phyloP scores from a whole-genome alignment of 2,113 vertebrate species.

The Zosterops japonicus region DNA sequence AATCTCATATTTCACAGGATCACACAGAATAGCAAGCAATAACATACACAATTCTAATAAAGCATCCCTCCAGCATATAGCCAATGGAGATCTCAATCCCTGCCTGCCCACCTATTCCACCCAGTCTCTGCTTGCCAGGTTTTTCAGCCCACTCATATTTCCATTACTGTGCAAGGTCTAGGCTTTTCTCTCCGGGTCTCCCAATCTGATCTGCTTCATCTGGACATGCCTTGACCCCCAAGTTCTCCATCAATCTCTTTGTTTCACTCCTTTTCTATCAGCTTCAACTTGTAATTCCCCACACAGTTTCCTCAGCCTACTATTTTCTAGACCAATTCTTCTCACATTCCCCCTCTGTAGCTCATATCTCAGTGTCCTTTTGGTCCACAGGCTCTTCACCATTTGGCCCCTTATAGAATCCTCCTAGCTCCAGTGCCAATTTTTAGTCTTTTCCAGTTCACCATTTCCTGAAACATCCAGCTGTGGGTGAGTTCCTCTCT shows the following conservation, averaged over 20 bases:
- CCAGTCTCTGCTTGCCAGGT: background rate
- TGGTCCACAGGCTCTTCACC: background rate
- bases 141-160: background rate
- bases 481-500: background rate
- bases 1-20: background rate
- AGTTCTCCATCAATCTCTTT: background rate
- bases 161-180: background rate
- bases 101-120: background rate
- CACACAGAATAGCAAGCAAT: background rate
- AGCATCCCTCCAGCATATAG: background rate
- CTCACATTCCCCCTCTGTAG: background rate
- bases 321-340: background rate
- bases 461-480: background rate
- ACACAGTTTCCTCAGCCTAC: background rate
- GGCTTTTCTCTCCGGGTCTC: background rate
- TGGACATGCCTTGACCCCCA: background rate
- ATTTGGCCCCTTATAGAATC: background rate
- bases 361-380: background rate
- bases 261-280: background rate
- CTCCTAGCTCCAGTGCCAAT: background rate
- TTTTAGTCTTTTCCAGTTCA: background rate
- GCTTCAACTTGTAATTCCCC: background rate
- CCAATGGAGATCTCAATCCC: background rate
- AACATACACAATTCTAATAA: background rate
- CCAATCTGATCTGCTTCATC: background rate